A percentile compares a stretch with the other conserved stretches of the same genome.
Conservation (phyloP, 2,888 invertebrate genomes). For the Vanessa cardui region DNA sequence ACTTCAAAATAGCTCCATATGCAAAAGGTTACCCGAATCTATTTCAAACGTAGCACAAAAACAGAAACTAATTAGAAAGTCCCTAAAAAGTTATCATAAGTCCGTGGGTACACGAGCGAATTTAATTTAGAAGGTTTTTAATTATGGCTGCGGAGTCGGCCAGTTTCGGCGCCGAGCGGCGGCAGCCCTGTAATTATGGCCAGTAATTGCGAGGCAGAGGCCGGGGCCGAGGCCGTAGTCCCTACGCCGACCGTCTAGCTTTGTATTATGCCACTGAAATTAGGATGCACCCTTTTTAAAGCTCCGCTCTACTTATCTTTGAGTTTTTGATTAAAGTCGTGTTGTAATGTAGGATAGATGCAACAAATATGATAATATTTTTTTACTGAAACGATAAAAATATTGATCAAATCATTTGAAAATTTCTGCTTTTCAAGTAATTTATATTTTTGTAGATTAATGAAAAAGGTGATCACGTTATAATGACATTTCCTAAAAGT, state of each 20-base stretch:
- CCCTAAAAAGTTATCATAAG: slow-evolving; percentile 81
- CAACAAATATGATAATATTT: background rate
- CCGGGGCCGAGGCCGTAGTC: slow-evolving; percentile 50
- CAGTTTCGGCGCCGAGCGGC: slow-evolving; percentile 78
- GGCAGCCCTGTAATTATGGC: slow-evolving; percentile 81
- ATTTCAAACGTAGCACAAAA: slow-evolving; percentile 53
- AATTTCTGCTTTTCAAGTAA: too few relatives aligned
- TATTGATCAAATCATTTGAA: too few relatives aligned
- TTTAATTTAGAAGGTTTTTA: slow-evolving; percentile 83
- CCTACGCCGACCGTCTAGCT: slow-evolving; percentile 57
- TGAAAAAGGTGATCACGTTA: too few relatives aligned
- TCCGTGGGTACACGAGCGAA: slow-evolving; percentile 78
- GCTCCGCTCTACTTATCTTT: slow-evolving; percentile 25
- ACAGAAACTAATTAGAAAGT: slow-evolving; percentile 79
- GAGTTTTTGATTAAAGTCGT: slow-evolving; percentile 22
- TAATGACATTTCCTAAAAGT: too few relatives aligned
- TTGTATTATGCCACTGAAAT: slow-evolving; percentile 60
- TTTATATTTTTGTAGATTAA: too few relatives aligned
- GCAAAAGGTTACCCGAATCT: slow-evolving; percentile 44
- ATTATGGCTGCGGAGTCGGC: slow-evolving; percentile 73
- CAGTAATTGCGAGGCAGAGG: slow-evolving; percentile 78
- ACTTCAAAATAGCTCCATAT: slow-evolving; percentile 26
- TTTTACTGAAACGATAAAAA: background rate
- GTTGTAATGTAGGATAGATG: slow-evolving; percentile 12
- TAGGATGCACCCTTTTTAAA: slow-evolving; percentile 48